Base-by-base conservation (phyloP, 2,113 vertebrate species). In the Oryzias melastigma region DNA sequence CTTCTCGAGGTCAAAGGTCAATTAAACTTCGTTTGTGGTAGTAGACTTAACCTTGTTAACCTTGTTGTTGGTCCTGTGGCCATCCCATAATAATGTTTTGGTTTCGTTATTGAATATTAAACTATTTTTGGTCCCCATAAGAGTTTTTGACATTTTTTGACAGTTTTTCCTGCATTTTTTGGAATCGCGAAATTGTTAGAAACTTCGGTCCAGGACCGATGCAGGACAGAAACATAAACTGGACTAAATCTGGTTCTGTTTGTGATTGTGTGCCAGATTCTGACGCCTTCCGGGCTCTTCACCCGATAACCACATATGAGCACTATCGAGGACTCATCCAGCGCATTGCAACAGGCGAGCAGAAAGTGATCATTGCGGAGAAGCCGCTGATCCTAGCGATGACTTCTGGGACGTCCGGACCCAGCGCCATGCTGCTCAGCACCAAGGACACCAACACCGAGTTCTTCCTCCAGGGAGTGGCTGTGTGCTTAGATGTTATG, bases 391-490 rank as follows among this genome's bases (percentile, higher is more conserved):
- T 88, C 59, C 75, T 93, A 17, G 88, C 89, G 17, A 85, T 90
- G 85, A 93, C 91, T 4, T 90, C 91, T 0, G 91, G 90, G 51
- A 91, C 90, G 1, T 92, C 91, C 1, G 91, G 90, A 44, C n/a
- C 73, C 65, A 85, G 86, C 41, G 25, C 85, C 49, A 83, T 91
- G 90, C 85, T 91, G 56, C 78, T 89, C 71, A 91, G 87, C 86
- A 86, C 85, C 65, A 73, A 78, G 65, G 86, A 85, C 73, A 91
- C 89, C 66, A 77, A 77, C 43, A 19, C 53, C 0, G 91, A 95
- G 18, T 90, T 92, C 52, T 88, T 91, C 44, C 68, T 93, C 63
- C 78, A 98, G 95, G 95, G 92, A 0, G 89, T 93, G 6, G 48
- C 92, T 18, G 91, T 97, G 63, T 93, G 93, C 75, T 82, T 94